Percentiles rank a stretch among this genome's conserved stretches.
These are phyloP conservation scores for Clarias fuscus DNA, from an alignment of 2,797 vertebrate genomes.

Conservation along the genomic window DNA sequence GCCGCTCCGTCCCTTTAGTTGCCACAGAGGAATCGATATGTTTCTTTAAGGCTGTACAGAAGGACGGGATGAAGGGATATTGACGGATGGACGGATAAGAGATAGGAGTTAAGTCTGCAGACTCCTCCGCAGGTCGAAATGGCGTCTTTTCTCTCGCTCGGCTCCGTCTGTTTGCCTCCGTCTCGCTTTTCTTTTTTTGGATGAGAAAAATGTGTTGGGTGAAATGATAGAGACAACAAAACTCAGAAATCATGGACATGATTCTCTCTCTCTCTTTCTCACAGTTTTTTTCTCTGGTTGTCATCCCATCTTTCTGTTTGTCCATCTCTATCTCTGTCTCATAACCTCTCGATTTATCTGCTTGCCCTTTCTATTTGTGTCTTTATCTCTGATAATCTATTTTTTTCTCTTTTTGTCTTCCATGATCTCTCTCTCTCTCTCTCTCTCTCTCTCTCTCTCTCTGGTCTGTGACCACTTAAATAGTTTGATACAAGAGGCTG, in stretches of 20 bases:
- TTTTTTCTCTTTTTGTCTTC: background rate
- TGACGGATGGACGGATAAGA: conserved; percentile 45
- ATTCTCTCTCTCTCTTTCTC: background rate
- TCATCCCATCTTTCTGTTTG: background rate
- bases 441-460: background rate
- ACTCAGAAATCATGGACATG: background rate
- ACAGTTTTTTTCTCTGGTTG: background rate
- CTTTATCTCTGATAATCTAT: background rate
- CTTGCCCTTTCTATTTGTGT: background rate
- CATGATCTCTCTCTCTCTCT: background rate
- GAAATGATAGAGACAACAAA: background rate
- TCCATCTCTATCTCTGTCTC: background rate
- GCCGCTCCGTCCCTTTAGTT: conserved; percentile 70
- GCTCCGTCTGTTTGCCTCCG: conserved; percentile 22
- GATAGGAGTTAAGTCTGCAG: conserved; percentile 24
- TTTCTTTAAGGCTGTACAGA: conserved; percentile 72
- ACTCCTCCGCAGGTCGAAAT: conserved; percentile 45
- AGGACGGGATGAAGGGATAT: conserved; percentile 62
- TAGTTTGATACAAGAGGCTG: background rate
- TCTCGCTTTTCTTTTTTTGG: conserved; percentile 20
- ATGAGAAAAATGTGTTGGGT: conserved; percentile 17
- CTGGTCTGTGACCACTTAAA: background rate
- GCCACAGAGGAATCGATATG: conserved; percentile 71
- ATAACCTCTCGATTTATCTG: background rate
- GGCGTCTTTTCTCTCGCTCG: conserved; percentile 26